Conservation (phyloP, 1,140 invertebrate species). For the Scaptodrosophila lebanonensis region DNA sequence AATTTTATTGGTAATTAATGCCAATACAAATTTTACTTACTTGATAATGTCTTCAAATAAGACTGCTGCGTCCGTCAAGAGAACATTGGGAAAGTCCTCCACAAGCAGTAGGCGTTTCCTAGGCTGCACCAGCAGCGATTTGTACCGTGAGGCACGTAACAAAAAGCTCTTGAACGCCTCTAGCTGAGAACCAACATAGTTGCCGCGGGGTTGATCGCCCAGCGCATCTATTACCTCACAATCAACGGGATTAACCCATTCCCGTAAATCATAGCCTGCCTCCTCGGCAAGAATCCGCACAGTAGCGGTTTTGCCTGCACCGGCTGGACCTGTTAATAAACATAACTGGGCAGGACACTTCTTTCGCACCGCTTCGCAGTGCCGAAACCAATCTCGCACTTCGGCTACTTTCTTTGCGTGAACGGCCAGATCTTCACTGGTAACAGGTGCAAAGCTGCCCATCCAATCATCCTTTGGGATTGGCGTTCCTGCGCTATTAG, state of each 20-base stretch:
- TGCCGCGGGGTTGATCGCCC: constrained; percentile 51
- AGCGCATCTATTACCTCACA: constrained; percentile 47
- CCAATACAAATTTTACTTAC: constrained; percentile 77
- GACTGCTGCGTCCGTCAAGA: constrained; percentile 80
- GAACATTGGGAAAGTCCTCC: constrained; percentile 87
- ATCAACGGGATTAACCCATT: constrained; percentile 87
- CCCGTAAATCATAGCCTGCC: constrained; percentile 80
- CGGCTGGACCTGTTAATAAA: constrained; percentile 84
- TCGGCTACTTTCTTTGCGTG: constrained; percentile 82
- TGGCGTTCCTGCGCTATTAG: neutral
- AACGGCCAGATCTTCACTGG: constrained; percentile 80
- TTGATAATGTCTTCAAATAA: constrained; percentile 81
- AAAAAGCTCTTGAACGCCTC: constrained; percentile 84
- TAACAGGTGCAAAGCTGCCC: constrained; percentile 79
- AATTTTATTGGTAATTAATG: neutral
- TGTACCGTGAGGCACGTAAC: constrained; percentile 83
- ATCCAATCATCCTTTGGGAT: constrained; percentile 77
- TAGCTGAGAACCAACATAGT: constrained; percentile 79
- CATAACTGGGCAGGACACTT: constrained; percentile 79
- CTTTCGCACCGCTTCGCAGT: constrained; percentile 59
- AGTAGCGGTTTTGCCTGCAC: constrained; percentile 84
- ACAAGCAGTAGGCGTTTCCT: constrained; percentile 81
- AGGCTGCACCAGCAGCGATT: constrained; percentile 79
- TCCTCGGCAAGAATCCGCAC: constrained; percentile 81
- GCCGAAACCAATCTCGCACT: constrained; percentile 79